Percentiles rank a stretch among this genome's conserved stretches.
phyloP scores from a whole-genome alignment of 1,140 invertebrate genomes.

The Andrena cerasifolii region DNA sequence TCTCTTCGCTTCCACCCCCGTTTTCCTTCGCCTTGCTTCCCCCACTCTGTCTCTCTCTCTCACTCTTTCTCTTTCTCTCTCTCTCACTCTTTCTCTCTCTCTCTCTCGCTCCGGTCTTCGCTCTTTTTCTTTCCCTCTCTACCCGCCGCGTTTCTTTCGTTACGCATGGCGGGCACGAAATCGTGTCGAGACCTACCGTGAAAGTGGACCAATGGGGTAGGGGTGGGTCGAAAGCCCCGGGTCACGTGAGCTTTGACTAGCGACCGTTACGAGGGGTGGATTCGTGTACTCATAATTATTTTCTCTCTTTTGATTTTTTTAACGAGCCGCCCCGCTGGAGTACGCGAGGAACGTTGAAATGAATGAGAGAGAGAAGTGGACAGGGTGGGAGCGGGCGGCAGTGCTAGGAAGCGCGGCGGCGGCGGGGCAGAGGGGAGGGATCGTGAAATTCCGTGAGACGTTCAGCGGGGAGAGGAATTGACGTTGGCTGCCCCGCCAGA shows the following conservation, averaged over 20 bases:
- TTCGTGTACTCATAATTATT: constrained; percentile 65
- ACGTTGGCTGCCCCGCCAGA: neutral
- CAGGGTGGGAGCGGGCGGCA: neutral
- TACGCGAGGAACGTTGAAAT: constrained; percentile 22
- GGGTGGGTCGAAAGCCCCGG: constrained; percentile 52
- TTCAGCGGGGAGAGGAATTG: neutral
- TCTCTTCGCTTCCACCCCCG: constrained; percentile 1
- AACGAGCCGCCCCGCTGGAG: constrained; percentile 44
- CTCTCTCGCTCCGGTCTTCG: neutral
- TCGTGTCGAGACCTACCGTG: constrained; percentile 63
- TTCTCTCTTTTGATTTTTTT: constrained; percentile 65
- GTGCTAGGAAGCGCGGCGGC: neutral
- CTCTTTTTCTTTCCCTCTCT: neutral
- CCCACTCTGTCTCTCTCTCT: constrained; percentile 1
- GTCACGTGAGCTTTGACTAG: constrained; percentile 68
- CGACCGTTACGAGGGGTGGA: constrained; percentile 63
- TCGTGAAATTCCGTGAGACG: neutral
- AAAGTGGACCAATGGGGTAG: constrained; percentile 65
- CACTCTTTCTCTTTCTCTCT: constrained; percentile 23
- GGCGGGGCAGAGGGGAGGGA: neutral
- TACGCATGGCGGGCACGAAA: constrained; percentile 60
- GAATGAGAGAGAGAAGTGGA: constrained; percentile 27
- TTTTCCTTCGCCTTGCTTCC: neutral
- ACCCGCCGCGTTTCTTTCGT: constrained; percentile 45
- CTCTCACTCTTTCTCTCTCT: neutral